Percentiles rank a stretch among this genome's conserved stretches.
These are phyloP conservation scores for Pterois miles DNA, from an alignment of 2,797 vertebrate genomes.

Conservation along the genomic window DNA sequence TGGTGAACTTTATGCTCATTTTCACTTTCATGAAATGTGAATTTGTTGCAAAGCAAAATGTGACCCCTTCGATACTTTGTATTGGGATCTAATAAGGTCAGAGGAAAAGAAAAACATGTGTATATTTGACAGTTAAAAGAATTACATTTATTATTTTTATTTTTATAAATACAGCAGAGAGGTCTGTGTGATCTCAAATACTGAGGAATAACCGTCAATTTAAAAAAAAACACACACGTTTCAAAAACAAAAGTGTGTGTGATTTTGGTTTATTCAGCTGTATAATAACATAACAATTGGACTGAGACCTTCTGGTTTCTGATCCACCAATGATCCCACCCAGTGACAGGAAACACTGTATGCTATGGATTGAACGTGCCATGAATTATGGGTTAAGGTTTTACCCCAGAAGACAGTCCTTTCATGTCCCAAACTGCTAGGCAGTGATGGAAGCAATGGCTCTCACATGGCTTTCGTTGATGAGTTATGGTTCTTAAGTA, in stretches of 20 bases:
- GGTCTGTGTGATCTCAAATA: background rate
- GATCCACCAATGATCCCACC: conserved; percentile 52
- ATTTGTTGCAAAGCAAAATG: background rate
- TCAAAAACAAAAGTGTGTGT: background rate
- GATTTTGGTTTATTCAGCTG: conserved; percentile 10
- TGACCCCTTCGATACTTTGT: no score
- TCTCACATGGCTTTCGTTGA: conserved; percentile 36
- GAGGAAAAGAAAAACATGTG: background rate
- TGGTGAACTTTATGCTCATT: background rate
- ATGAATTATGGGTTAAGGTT: conserved; percentile 54
- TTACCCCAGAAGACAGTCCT: conserved; percentile 35
- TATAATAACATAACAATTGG: background rate
- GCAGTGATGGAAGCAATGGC: conserved; percentile 33
- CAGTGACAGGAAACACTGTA: conserved; percentile 48
- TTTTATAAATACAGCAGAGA: background rate
- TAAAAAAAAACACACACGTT: no score
- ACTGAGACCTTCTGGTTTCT: conserved; percentile 24
- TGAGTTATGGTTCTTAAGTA: conserved; percentile 38
- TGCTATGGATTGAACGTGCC: conserved; percentile 39
- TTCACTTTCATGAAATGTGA: background rate
- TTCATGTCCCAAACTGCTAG: conserved; percentile 40
- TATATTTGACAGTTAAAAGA: background rate
- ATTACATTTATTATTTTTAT: background rate
- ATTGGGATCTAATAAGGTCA: background rate
- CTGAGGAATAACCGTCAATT: background rate